Percentiles rank a stretch among this genome's conserved stretches.
Evolutionary conservation across 2,888 invertebrate species (phyloP).

Genomic region (Aspidiotus destructor): DNA sequence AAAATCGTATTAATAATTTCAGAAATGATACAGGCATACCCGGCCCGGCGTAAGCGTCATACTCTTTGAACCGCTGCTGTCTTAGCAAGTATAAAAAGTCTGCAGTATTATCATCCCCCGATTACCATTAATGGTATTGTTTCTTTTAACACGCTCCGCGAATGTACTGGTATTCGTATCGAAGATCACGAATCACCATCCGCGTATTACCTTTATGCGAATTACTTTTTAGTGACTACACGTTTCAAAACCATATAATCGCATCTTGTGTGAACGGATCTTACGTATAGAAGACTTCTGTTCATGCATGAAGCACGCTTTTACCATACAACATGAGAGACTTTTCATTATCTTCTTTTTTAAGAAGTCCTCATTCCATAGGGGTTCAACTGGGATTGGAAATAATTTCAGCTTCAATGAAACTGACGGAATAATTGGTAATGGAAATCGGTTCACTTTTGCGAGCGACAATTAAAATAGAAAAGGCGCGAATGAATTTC

Average conservation of each 20-base stretch:
- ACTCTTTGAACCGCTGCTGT: too few relatives aligned
- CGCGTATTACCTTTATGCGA: neutral
- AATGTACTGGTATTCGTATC: constrained; percentile 1
- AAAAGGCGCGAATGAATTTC: too few relatives aligned
- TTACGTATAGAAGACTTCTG: constrained; percentile 17
- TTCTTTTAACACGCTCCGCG: neutral
- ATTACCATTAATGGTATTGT: constrained; percentile 21
- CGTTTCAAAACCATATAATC: neutral
- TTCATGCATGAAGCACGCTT: constrained; percentile 26
- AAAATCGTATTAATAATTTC: too few relatives aligned
- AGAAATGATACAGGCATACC: too few relatives aligned
- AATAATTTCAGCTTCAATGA: constrained; percentile 11
- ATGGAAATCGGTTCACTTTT: constrained; percentile 6
- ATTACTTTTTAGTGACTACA: neutral
- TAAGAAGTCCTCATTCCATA: neutral
- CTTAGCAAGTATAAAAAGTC: neutral
- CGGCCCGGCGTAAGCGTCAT: too few relatives aligned
- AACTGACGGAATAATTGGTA: constrained; percentile 9
- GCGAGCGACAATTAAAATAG: too few relatives aligned
- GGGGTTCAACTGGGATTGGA: neutral
- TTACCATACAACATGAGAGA: neutral
- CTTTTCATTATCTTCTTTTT: neutral
- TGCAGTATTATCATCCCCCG: constrained; percentile 28
- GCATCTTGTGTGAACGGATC: constrained; percentile 15
- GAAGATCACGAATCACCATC: neutral